Evolutionary conservation across 2,888 invertebrate genomes (phyloP).

Genomic region (Tiliacea aurago): DNA sequence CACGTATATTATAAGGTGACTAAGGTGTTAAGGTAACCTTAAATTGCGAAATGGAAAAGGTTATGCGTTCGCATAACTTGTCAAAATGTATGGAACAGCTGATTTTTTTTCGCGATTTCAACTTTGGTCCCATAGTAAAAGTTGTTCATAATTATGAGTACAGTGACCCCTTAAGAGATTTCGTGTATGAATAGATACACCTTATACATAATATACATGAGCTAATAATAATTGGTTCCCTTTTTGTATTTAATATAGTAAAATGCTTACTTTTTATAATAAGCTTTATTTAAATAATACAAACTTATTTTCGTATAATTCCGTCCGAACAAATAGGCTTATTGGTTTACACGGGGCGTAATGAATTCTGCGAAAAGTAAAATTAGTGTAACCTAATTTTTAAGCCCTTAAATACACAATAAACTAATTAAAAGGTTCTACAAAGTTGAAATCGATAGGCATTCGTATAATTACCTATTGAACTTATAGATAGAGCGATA

Average conservation of each 20-base stretch:
- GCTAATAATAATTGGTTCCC: not conserved
- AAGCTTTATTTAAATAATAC: not conserved
- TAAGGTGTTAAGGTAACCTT: too few species aligned
- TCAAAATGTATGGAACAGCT: too few species aligned
- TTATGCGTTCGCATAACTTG: too few species aligned
- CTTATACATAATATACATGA: too few species aligned
- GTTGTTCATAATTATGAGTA: too few species aligned
- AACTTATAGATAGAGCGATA: not conserved
- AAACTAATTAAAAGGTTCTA: not conserved
- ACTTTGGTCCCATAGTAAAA: too few species aligned
- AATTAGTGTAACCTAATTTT: constrained; percentile 6
- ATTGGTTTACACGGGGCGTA: constrained; percentile 23
- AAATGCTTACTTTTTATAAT: not conserved
- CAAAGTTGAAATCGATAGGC: not conserved
- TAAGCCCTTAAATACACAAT: constrained; percentile 6
- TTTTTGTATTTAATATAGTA: not conserved
- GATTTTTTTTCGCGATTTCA: too few species aligned
- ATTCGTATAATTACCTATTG: not conserved
- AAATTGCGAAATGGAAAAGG: too few species aligned
- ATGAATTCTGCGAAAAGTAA: constrained; percentile 29
- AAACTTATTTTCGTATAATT: constrained; percentile 1
- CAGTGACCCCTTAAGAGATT: too few species aligned
- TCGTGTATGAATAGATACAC: too few species aligned
- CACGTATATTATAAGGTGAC: too few species aligned
- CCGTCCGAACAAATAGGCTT: constrained; percentile 16